Percentiles rank a stretch among this genome's conserved stretches.
phyloP scores from a whole-genome alignment of 2,797 vertebrate species.

The Muscicapa striata region DNA sequence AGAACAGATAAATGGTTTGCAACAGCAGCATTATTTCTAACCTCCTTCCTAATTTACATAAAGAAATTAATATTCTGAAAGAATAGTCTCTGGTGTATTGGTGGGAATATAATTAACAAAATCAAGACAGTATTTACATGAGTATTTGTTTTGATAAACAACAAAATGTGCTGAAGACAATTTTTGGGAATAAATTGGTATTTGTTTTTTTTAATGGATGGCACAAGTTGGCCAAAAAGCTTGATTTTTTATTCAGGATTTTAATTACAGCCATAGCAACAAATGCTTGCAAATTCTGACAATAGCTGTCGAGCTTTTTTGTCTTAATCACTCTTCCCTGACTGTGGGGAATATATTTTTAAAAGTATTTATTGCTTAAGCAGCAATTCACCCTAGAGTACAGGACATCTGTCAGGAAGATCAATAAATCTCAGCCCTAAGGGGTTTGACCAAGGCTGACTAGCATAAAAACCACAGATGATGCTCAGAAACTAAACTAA shows the following conservation, averaged over 20 bases:
- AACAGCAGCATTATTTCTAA: not conserved
- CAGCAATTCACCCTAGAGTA: not conserved
- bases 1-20: not conserved
- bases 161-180: conserved; percentile 15
- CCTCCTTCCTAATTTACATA: conserved; percentile 1
- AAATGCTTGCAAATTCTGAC: not conserved
- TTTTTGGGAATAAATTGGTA: conserved; percentile 6
- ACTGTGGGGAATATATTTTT: not conserved
- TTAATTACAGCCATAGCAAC: conserved; percentile 20
- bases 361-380: not conserved
- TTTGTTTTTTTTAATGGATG: not conserved
- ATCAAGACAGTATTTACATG: conserved; percentile 25
- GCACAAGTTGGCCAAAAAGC: not conserved
- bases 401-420: not conserved
- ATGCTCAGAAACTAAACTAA: not conserved
- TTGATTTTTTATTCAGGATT: conserved; percentile 35
- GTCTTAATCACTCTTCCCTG: not conserved
- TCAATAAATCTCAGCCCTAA: not conserved
- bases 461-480: not conserved
- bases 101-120: conserved; percentile 44
- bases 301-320: not conserved
- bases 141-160: conserved; percentile 50
- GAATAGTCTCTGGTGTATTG: not conserved
- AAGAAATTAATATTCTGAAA: conserved; percentile 35
- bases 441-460: not conserved